Percentiles rank a stretch among this genome's conserved stretches.
Conservation (phyloP, 1,140 invertebrate genomes). For the Hyphantria cunea region DNA sequence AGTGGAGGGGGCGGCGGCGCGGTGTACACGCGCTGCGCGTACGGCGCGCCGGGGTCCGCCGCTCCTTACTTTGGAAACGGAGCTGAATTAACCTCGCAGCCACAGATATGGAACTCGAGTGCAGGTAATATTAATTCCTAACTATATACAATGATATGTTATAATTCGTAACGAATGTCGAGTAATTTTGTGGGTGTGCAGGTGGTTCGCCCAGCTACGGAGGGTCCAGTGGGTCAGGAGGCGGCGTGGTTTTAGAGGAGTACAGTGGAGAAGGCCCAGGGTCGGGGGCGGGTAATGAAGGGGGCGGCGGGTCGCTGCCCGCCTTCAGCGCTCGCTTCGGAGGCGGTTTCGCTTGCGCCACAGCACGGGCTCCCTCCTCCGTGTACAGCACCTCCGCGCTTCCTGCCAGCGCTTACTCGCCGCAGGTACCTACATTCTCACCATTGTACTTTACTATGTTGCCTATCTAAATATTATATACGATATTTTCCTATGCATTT, state of each 20-base stretch:
- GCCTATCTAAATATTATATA: background rate
- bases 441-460: background rate
- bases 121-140: constrained; percentile 39
- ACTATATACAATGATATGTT: background rate
- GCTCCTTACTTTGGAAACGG: constrained; percentile 61
- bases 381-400: constrained; percentile 49
- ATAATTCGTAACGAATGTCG: background rate
- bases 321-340: constrained; percentile 69
- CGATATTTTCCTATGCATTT: too few species aligned
- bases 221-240: constrained; percentile 29
- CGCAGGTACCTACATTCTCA: constrained; percentile 41
- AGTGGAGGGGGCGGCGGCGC: constrained; percentile 37
- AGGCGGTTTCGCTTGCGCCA: constrained; percentile 53
- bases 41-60: constrained; percentile 36
- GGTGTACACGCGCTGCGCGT: constrained; percentile 58
- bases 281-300: constrained; percentile 34
- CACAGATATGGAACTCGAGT: constrained; percentile 59
- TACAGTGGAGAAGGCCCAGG: constrained; percentile 45
- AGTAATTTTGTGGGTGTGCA: constrained; percentile 14
- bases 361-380: constrained; percentile 45
- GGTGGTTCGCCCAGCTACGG: constrained; percentile 62
- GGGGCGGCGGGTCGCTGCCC: constrained; percentile 55
- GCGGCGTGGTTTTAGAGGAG: constrained; percentile 41
- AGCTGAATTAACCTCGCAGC: constrained; percentile 46
- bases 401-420: constrained; percentile 49